Conservation (phyloP, 2,888 invertebrate genomes). For the Eubasilissa splendida region DNA sequence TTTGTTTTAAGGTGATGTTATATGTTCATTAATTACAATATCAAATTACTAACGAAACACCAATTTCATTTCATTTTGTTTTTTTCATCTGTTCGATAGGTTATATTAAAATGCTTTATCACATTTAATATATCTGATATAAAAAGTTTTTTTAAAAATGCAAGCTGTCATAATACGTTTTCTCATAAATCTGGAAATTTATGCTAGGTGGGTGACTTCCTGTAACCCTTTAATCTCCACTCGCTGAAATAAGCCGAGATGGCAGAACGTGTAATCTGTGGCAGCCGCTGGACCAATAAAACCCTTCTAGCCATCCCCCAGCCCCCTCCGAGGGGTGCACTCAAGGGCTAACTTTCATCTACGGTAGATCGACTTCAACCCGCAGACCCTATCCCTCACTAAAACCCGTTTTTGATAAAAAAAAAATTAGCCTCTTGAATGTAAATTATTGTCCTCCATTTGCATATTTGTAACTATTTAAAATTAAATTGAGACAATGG, state of each 20-base stretch:
- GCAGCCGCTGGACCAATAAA: conserved; percentile 33
- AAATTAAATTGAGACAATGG: too few species aligned
- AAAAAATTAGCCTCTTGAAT: neutral
- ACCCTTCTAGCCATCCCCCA: conserved; percentile 5
- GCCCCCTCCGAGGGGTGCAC: neutral
- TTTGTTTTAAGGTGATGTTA: too few species aligned
- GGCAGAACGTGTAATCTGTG: conserved; percentile 31
- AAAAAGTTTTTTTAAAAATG: too few species aligned
- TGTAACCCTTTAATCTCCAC: conserved; percentile 19
- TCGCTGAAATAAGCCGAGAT: conserved; percentile 27
- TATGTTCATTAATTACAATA: too few species aligned
- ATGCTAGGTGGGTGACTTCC: conserved; percentile 8
- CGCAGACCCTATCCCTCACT: neutral
- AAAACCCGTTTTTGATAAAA: conserved; percentile 5
- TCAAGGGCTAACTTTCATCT: conserved; percentile 4
- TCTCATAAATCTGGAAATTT: conserved; percentile 17
- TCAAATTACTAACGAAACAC: too few species aligned
- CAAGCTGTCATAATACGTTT: neutral
- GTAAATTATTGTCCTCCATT: too few species aligned
- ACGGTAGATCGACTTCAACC: neutral
- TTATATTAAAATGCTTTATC: too few species aligned
- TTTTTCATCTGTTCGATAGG: too few species aligned
- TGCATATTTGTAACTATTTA: too few species aligned
- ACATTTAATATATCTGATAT: too few species aligned
- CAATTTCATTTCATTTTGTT: too few species aligned